phyloP scores from a whole-genome alignment of 2,113 vertebrate genomes.

The Melanerpes formicivorus region DNA sequence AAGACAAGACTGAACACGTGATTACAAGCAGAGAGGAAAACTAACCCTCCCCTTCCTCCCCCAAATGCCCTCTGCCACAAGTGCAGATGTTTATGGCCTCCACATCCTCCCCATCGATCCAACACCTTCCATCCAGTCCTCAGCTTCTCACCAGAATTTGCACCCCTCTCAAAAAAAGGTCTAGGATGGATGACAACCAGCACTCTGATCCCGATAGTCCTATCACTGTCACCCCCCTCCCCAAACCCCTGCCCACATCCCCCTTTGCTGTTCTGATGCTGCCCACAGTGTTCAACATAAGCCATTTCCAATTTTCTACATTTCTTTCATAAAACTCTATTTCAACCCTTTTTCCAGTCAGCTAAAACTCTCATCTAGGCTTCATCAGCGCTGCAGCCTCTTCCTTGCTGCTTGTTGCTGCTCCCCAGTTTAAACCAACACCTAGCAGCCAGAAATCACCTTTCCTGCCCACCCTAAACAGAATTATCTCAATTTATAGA shows the following conservation, averaged over 20 bases:
- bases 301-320: not conserved
- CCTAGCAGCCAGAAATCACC: not conserved
- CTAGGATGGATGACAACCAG: too few species aligned
- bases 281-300: fast-evolving
- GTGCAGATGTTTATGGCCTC: not conserved
- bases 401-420: not conserved
- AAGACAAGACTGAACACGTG: not conserved
- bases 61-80: not conserved
- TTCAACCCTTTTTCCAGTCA: not conserved
- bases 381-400: not conserved
- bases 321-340: not conserved
- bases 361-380: not conserved
- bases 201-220: fast-evolving
- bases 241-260: not conserved
- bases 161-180: not conserved
- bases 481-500: not conserved
- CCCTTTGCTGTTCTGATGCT: not conserved
- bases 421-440: not conserved
- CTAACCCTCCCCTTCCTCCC: not conserved
- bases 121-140: not conserved
- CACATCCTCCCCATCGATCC: not conserved
- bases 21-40: not conserved
- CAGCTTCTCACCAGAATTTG: not conserved
- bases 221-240: not conserved
- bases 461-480: not conserved